phyloP scores from a whole-genome alignment of 2,113 vertebrate genomes.

The Tylochromis polylepis region DNA sequence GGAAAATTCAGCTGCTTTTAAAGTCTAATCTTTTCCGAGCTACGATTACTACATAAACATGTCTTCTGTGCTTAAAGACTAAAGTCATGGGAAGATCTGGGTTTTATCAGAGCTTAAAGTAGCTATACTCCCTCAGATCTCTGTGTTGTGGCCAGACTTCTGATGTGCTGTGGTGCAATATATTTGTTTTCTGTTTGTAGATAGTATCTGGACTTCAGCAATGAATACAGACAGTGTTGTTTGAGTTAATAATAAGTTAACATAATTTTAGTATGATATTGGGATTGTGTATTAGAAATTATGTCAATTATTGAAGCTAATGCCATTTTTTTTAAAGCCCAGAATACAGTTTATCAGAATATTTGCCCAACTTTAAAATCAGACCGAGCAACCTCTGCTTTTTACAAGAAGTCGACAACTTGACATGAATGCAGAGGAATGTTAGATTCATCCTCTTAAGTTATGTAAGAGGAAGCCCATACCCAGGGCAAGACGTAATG shows the following conservation, averaged over 20 bases:
- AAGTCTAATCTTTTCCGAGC: slow-evolving; percentile 54
- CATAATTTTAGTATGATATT: neutral
- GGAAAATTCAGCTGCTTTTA: slow-evolving; percentile 49
- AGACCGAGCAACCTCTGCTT: slow-evolving; percentile 31
- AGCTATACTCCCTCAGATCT: slow-evolving; percentile 40
- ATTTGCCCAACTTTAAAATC: slow-evolving; percentile 3
- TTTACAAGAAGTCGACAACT: slow-evolving; percentile 57
- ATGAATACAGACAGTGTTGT: neutral
- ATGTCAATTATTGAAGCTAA: neutral
- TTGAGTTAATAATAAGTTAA: neutral
- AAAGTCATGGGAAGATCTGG: slow-evolving; percentile 66
- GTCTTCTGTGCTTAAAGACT: slow-evolving; percentile 43
- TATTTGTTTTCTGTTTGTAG: slow-evolving; percentile 22
- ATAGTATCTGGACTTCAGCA: neutral
- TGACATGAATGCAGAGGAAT: slow-evolving; percentile 59
- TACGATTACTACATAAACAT: slow-evolving; percentile 66
- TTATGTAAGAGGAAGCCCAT: slow-evolving; percentile 68
- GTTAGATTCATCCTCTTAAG: slow-evolving; percentile 40
- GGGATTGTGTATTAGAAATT: neutral
- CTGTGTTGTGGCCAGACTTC: slow-evolving; percentile 18
- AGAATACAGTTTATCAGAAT: neutral
- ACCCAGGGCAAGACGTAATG: slow-evolving; percentile 54
- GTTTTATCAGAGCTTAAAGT: slow-evolving; percentile 50
- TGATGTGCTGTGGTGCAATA: slow-evolving; percentile 31
- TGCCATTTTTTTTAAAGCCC: slow-evolving; percentile 3